A percentile compares a stretch with the other conserved stretches of the same genome.
Conservation (phyloP, 2,888 invertebrate species). For the Yponomeuta malinellus region DNA sequence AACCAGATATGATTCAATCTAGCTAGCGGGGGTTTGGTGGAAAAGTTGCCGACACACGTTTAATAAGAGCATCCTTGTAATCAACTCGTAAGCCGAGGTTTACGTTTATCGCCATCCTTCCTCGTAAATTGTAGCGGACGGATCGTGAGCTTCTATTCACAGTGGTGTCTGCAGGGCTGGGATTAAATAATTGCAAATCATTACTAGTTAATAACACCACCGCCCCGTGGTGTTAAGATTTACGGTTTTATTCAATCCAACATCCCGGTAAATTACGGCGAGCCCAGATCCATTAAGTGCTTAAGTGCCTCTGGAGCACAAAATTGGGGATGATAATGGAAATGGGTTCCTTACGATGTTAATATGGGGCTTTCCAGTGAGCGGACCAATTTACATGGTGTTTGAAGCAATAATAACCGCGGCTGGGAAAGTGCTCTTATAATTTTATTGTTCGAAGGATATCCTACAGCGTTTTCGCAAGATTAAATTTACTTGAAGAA, state of each 20-base stretch:
- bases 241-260: constrained; percentile 72
- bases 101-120: neutral
- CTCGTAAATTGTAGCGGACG: neutral
- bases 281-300: constrained; percentile 73
- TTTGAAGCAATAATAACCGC: constrained; percentile 47
- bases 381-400: constrained; percentile 54
- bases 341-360: constrained; percentile 70
- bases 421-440: constrained; percentile 5
- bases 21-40: neutral
- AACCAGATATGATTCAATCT: neutral
- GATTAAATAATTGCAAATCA: constrained; percentile 50
- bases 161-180: neutral
- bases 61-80: neutral
- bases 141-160: neutral
- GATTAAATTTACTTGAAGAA: neutral
- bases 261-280: constrained; percentile 67
- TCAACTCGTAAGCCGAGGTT: neutral
- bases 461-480: constrained; percentile 6
- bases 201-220: constrained; percentile 60
- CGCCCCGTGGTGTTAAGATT: constrained; percentile 63
- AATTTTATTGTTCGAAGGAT: neutral
- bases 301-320: constrained; percentile 72
- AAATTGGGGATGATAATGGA: constrained; percentile 73
- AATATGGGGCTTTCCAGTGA: constrained; percentile 60
- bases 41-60: neutral